Evolutionary conservation across 2,797 vertebrate species (phyloP), one percentile per base, ranked within the genome.

Genomic region (Chaunax sp.): DNA sequence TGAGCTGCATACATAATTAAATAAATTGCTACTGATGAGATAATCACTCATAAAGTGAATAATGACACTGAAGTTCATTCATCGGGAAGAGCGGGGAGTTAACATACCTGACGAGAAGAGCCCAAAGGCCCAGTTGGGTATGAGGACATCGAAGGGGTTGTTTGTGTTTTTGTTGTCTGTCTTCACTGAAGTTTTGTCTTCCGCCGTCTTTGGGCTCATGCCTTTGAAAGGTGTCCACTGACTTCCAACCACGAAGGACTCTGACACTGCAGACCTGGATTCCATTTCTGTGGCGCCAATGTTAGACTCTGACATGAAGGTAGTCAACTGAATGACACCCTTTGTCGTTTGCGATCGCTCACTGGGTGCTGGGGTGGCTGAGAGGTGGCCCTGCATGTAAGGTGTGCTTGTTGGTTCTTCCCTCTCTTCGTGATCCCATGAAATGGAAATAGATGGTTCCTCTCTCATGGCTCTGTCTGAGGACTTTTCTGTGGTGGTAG

Each of bases 61-160:
- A 43, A 60, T 43, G 71, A 70, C 50, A 69, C 37, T 19, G 25
- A 22, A 19, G 52, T 41, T 69, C 19, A 57, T 66, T 65, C 49
- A 72, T 28, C 14, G 10, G 45, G 57, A 57, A 67, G 28, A 67
- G 19, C 5, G n/a, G 23, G 60, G 16, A 68, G 61, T 41, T 71
- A 56, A 70, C 90, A 1, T 90, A 95, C 94, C 94, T 91, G 92
- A 83, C 37, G 89, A 83, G 55, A 80, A 66, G 40, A 90, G 77
- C 41, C 74, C 85, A 25, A 89, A 89, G 40, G 83, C 77, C 87
- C 87, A 89, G 75, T 73, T 86, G 59, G 90, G 82, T 15, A 71
- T 50, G 1, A 88, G 38, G 5, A 87, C 58, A 20, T 74, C 87
- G 38, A 89, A 87, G 2, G 78, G 81, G 68, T 89, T 87, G 72